Evolutionary conservation across 64 coral and sea anemone genomes (phyloP), one percentile per base, ranked within the genome.

Genomic region (Montipora capricornis): DNA sequence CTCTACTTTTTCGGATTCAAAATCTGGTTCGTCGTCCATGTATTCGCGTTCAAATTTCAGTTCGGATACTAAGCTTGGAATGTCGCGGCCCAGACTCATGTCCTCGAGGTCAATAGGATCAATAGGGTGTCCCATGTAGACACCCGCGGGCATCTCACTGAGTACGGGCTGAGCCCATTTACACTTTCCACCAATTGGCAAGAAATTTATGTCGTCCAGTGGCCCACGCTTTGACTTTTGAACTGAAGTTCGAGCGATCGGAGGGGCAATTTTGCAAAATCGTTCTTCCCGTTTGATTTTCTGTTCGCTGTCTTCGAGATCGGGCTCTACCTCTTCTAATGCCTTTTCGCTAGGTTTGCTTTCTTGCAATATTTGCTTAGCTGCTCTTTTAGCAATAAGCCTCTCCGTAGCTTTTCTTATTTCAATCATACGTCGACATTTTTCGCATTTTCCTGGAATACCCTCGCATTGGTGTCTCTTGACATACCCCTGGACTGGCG

Each of bases 201-300:
- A 12, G 44, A 9, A 70, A 45, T 9, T 86, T 0, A 50, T 64
- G 45, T 73, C 82, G 45, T 50, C 62, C 6, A 9, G 8, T 73
- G 66, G 62, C 9, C 8, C 3, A 19, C 17, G 49, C 47, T 73
- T 86, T 68, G 82, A 29, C 12, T 20, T 86, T n/a, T 86, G 64
- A 86, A 24, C 82, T 6, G 19, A 4, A 44, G 46, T 86, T 51
- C 82, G 62, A 29, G 44, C 64, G 8, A 47, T 50, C 2, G 64
- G 45, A 4, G 66, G 14, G 7, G 47, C 29, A 45, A 71, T 20
- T 50, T 59, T 86, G 17, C 82, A 86, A 47, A 86, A 86, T 8
- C 62, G 15, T 17, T 86, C 64, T 67, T 86, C 82, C 46, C 82
- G 66, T 86, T 86, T 86, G 17, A 86, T 86, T 86, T 47, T 86